Percentiles rank a stretch among this genome's conserved stretches.
Evolutionary conservation across 2,888 invertebrate genomes (phyloP).

Genomic region (Eupithecia exiguata): DNA sequence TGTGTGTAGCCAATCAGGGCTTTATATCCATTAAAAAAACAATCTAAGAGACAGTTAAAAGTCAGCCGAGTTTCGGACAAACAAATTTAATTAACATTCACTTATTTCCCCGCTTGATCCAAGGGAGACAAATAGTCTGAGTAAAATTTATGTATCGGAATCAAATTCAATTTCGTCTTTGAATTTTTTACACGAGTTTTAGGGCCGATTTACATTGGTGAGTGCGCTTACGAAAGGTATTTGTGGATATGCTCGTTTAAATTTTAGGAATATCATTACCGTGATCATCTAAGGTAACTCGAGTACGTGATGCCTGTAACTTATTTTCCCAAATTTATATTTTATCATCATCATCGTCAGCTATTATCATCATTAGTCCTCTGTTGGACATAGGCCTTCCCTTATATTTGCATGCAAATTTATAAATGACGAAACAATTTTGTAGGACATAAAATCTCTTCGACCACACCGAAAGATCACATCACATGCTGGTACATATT

Average conservation of each 20-base stretch:
- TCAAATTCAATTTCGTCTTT: constrained; percentile 83
- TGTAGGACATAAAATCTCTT: neutral
- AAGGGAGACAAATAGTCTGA: constrained; percentile 80
- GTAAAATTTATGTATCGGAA: constrained; percentile 84
- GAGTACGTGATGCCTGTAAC: neutral
- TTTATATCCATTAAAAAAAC: constrained; percentile 29
- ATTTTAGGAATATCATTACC: neutral
- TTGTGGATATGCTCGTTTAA: constrained; percentile 52
- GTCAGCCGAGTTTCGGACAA: constrained; percentile 69
- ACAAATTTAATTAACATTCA: constrained; percentile 80
- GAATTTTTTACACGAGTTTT: constrained; percentile 81
- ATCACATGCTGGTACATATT: neutral
- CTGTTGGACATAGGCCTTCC: no score
- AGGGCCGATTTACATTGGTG: constrained; percentile 65
- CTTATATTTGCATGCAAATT: neutral
- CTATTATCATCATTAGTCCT: no score
- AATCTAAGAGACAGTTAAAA: constrained; percentile 70
- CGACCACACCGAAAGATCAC: neutral
- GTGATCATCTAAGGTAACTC: neutral
- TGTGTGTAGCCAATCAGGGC: neutral
- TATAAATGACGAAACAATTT: neutral
- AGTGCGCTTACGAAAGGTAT: constrained; percentile 56
- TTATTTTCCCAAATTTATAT: neutral
- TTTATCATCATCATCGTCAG: no score
- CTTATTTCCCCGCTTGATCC: constrained; percentile 79